Conservation (phyloP, 2,797 vertebrate genomes). For the Microhierax caerulescens region DNA sequence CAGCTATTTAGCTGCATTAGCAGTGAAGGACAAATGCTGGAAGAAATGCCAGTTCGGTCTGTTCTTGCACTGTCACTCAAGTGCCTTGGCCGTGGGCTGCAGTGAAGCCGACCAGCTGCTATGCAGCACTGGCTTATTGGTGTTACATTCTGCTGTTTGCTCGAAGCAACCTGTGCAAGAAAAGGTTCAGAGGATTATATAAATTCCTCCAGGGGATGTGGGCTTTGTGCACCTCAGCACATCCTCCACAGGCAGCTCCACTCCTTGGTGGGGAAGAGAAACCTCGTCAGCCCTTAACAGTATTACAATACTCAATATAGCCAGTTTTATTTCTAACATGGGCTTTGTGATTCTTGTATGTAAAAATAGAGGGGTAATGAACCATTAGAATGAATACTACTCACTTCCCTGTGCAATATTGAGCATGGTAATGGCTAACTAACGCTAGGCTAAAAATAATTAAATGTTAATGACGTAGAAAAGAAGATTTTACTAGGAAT, state of each 20-base stretch:
- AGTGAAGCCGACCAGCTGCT: neutral
- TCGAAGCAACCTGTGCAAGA: neutral
- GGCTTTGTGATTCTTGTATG: neutral
- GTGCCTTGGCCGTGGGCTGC: neutral
- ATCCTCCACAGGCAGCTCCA: neutral
- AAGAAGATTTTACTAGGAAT: constrained; percentile 24
- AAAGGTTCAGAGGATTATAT: neutral
- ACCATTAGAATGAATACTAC: constrained; percentile 9
- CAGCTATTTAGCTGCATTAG: neutral
- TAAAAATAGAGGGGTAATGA: constrained; percentile 17
- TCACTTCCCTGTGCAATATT: neutral
- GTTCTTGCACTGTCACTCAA: neutral
- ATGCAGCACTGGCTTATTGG: neutral
- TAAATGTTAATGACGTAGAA: neutral
- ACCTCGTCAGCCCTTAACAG: neutral
- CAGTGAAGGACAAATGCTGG: neutral
- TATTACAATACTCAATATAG: rapidly evolving
- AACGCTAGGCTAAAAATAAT: constrained; percentile 34
- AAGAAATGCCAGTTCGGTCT: constrained; percentile 1
- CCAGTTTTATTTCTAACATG: neutral
- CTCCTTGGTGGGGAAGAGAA: neutral
- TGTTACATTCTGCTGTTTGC: neutral
- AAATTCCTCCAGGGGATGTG: neutral
- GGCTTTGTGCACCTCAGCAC: neutral
- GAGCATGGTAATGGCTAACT: neutral